phyloP scores from a whole-genome alignment of 2,888 invertebrate genomes.

The Cephus pulcher region DNA sequence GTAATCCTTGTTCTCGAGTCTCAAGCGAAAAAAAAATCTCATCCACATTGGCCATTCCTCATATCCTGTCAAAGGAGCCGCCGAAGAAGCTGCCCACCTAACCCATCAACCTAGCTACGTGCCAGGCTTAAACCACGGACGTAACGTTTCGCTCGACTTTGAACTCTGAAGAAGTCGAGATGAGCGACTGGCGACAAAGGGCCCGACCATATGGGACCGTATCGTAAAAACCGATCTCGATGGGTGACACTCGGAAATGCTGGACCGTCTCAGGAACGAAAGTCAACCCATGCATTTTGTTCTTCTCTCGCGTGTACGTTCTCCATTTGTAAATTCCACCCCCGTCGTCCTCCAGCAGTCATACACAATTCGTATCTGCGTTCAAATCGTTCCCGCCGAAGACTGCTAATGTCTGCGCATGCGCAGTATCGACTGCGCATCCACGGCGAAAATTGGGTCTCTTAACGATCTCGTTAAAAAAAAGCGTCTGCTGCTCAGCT shows the following conservation, averaged over 20 bases:
- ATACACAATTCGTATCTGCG: background rate
- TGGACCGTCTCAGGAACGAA: background rate
- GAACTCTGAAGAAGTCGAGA: conserved; percentile 11
- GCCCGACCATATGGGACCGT: conserved; percentile 35
- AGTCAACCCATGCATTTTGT: background rate
- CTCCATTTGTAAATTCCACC: background rate
- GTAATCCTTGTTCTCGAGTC: background rate
- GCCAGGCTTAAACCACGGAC: conserved; percentile 34
- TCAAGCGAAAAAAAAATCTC: background rate
- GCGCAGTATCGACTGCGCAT: background rate
- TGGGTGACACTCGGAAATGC: conserved; percentile 45
- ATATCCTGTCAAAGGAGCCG: conserved; percentile 25
- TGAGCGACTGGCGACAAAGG: conserved; percentile 32
- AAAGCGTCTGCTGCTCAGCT: background rate
- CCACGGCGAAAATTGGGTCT: background rate
- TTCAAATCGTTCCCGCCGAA: background rate
- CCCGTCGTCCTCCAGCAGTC: background rate
- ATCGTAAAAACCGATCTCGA: conserved; percentile 50
- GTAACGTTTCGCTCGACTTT: conserved; percentile 30
- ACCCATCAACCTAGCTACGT: conserved; percentile 39
- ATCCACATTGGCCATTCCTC: background rate
- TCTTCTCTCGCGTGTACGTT: background rate
- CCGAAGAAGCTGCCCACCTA: conserved; percentile 15
- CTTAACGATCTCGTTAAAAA: background rate
- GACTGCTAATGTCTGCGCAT: too few relatives aligned